Percentiles rank a stretch among this genome's conserved stretches.
phyloP scores from a whole-genome alignment of 2,797 vertebrate genomes.

The Trachurus trachurus region DNA sequence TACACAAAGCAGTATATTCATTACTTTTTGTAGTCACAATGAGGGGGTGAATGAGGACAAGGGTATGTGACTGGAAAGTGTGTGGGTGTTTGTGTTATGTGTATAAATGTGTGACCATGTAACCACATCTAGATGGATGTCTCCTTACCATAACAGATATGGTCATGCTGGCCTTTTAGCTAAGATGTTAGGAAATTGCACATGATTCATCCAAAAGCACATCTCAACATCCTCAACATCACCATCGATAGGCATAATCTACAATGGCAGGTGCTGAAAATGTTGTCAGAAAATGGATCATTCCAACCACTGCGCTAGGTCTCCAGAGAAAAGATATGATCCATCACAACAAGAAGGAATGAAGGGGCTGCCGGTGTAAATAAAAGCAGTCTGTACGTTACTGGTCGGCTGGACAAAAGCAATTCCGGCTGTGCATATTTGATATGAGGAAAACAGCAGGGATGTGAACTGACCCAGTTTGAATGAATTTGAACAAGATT shows the following conservation, averaged over 20 bases:
- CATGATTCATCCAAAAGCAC: conserved; percentile 54
- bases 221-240: conserved; percentile 42
- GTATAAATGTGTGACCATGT: conserved; percentile 10
- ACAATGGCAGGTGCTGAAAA: conserved; percentile 62
- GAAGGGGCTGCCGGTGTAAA: conserved; percentile 43
- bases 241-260: conserved; percentile 62
- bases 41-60: conserved; percentile 13
- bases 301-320: conserved; percentile 39
- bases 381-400: conserved; percentile 42
- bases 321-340: conserved; percentile 49
- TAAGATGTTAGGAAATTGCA: conserved; percentile 51
- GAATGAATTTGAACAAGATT: conserved; percentile 32
- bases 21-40: neutral
- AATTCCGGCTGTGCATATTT: conserved; percentile 23
- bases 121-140: conserved; percentile 6
- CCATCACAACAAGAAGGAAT: conserved; percentile 44
- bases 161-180: conserved; percentile 37
- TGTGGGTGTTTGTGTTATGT: conserved; percentile 6
- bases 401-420: conserved; percentile 26
- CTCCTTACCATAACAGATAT: conserved; percentile 36
- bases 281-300: conserved; percentile 66
- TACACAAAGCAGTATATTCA: neutral
- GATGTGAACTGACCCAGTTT: conserved; percentile 42
- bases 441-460: conserved; percentile 40
- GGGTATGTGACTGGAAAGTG: conserved; percentile 3